Base-by-base conservation (phyloP, 1,140 invertebrate species). In the Holcopasites calliopsidis region DNA sequence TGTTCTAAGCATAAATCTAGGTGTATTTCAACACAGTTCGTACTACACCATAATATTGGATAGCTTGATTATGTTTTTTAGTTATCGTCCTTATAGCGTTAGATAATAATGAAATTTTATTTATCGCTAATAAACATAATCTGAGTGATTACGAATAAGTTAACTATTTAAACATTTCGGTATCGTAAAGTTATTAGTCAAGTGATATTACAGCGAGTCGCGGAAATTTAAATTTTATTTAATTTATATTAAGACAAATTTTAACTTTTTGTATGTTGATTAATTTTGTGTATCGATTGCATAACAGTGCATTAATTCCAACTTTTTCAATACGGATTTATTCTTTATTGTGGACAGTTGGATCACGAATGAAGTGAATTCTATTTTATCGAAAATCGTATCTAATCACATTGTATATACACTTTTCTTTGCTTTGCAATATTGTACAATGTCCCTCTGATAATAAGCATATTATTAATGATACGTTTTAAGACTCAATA, bases 1-100 rank as follows among this genome's bases (percentile, higher is more conserved):
- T 82, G 76, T 76, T 86, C 78, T 81, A 86, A 86, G 75, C 79
- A 83, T 77, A 76, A 83, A 79, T 80, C 83, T 86, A 81, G 80
- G 76, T 84, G 80, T 83, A 84, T 85, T 85, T 85, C 72, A 88
- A 57, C 84, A n/a, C n/a, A 82, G 76, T 73, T 89, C 82, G 76
- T 81, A 73, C 69, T 85, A 79, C 72, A 75, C 77, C 66, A 73
- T 83, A 86, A 81, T 77, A 80, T 52, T 31, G 62, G 58, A 65
- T 55, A 72, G 55, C 68, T 83, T 77, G 57, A 69, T 68, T 79
- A 77, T 28, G 47, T 76, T 83, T n/a, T n/a, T 60, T 58, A 61
- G 31, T 73, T 75, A 69, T 68, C 21, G 55, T 68, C 35, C 40
- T 69, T 69, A 75, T 31, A 23, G 64, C 26, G 31, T 49, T 38